Conservation (phyloP, 2,113 vertebrate genomes). For the Paralichthys olivaceus region DNA sequence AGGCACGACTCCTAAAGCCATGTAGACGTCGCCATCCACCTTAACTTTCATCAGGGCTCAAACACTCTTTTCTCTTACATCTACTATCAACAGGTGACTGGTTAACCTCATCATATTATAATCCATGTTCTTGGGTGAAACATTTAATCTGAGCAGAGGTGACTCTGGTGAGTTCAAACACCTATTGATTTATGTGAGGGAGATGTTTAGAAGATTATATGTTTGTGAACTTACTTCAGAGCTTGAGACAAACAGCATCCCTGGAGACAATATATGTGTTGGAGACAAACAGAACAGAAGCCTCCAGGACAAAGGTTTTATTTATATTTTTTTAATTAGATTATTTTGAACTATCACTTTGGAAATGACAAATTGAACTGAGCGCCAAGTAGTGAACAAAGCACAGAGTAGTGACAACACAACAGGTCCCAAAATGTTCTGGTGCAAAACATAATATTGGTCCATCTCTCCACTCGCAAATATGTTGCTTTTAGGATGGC, state of each 20-base stretch:
- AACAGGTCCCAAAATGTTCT: no score
- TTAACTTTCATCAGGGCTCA: conserved; percentile 21
- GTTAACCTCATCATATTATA: not conserved
- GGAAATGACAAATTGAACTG: not conserved
- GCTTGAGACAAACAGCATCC: not conserved
- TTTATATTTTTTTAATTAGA: not conserved
- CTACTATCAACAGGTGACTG: conserved; percentile 5
- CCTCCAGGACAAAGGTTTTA: not conserved
- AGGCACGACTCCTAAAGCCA: conserved; percentile 14
- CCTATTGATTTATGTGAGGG: not conserved
- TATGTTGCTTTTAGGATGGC: no score
- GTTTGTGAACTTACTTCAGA: not conserved
- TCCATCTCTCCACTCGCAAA: no score
- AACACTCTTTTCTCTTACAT: not conserved
- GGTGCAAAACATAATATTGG: no score
- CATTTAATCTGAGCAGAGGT: conserved; percentile 1
- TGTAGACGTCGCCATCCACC: conserved; percentile 2
- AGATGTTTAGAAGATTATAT: not conserved
- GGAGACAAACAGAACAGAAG: not conserved
- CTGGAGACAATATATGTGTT: not conserved
- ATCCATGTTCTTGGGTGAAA: not conserved
- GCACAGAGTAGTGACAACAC: not conserved
- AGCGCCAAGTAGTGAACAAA: not conserved
- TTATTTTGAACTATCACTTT: not conserved
- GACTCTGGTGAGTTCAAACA: not conserved